Conservation (phyloP, 2,113 vertebrate species). For the Puffinus mauretanicus region DNA sequence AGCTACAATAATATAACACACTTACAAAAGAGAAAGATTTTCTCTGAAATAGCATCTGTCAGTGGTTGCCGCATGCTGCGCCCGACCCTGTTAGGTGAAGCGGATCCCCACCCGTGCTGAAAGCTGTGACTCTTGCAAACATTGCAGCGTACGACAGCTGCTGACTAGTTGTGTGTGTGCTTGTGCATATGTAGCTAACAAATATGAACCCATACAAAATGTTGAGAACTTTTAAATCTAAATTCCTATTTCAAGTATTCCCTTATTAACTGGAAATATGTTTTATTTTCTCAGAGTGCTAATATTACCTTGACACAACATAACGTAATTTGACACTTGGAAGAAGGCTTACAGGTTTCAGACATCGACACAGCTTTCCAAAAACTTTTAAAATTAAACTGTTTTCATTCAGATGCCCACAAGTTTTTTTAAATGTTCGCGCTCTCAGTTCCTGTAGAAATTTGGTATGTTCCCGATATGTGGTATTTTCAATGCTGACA, state of each 20-base stretch:
- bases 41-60: not conserved
- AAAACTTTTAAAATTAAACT: not conserved
- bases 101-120: not conserved
- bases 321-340: not conserved
- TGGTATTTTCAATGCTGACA: conserved; percentile 53
- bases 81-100: not conserved
- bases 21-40: not conserved
- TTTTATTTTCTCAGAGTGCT: not conserved
- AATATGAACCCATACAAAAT: not conserved
- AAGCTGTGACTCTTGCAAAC: not conserved
- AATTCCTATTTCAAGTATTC: not conserved
- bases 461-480: fast-evolving
- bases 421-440: not conserved
- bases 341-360: not conserved
- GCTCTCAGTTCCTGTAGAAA: not conserved
- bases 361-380: not conserved
- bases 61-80: not conserved
- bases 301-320: not conserved
- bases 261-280: not conserved
- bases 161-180: not conserved
- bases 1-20: not conserved
- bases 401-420: not conserved
- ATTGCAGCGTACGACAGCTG: fast-evolving
- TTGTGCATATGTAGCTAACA: not conserved
- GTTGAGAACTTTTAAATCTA: not conserved